Conservation (phyloP, 2,113 vertebrate species). For the Mugil cephalus region DNA sequence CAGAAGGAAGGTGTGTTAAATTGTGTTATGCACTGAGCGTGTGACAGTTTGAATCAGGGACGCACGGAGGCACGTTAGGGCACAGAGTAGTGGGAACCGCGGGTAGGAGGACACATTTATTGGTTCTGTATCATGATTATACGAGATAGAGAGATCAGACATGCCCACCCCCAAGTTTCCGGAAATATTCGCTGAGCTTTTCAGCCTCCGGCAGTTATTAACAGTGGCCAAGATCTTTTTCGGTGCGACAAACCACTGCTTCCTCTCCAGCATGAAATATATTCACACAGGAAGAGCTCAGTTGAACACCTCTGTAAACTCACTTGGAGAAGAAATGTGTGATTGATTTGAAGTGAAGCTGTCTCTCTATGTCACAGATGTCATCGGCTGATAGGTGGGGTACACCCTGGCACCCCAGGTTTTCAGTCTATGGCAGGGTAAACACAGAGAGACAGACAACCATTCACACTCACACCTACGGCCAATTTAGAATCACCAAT, state of each 20-base stretch:
- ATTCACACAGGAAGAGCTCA: background rate
- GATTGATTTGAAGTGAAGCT: background rate
- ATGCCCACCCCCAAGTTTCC: slow-evolving; percentile 47
- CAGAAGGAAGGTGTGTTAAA: slow-evolving; percentile 10
- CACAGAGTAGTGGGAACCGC: slow-evolving; percentile 24
- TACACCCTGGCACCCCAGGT: too few species aligned
- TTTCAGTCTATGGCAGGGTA: too few species aligned
- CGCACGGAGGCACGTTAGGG: slow-evolving; percentile 24
- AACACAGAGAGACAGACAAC: too few species aligned
- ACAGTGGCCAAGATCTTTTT: slow-evolving; percentile 11
- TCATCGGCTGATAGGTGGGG: too few species aligned
- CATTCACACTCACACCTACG: too few species aligned
- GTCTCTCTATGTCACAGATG: too few species aligned
- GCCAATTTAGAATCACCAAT: too few species aligned
- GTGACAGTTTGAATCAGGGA: slow-evolving; percentile 27
- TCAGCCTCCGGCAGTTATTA: slow-evolving; percentile 28
- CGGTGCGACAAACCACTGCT: slow-evolving; percentile 6
- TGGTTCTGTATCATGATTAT: slow-evolving; percentile 44
- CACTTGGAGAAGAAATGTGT: slow-evolving; percentile 4
- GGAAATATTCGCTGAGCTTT: slow-evolving; percentile 50
- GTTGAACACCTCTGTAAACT: background rate
- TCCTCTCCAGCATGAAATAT: slow-evolving; percentile 1
- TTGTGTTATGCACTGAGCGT: background rate
- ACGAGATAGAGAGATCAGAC: slow-evolving; percentile 46
- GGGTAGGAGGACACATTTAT: slow-evolving; percentile 46